Percentiles rank a stretch among this genome's conserved stretches.
Conservation (phyloP, 1,140 invertebrate genomes). For the Ceratosolen solmsi region DNA sequence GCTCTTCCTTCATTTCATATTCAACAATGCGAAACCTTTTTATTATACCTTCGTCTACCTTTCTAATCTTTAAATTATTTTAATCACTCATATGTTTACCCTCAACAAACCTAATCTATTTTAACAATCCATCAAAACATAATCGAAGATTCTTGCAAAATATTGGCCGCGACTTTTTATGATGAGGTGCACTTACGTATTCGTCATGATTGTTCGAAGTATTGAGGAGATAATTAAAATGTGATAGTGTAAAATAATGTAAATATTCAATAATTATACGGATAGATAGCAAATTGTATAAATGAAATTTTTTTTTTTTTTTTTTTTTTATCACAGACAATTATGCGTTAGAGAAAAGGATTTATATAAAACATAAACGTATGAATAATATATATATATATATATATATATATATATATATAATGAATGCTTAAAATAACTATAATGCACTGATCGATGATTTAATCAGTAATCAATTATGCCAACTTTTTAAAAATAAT, state of each 20-base stretch:
- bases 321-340: slow-evolving; percentile 8
- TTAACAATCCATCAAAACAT: slow-evolving; percentile 65
- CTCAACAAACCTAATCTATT: slow-evolving; percentile 68
- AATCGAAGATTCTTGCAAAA: slow-evolving; percentile 24
- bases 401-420: no score
- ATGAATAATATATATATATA: not conserved
- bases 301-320: slow-evolving; percentile 5
- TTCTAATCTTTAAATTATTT: slow-evolving; percentile 4
- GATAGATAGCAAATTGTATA: slow-evolving; percentile 36
- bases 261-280: slow-evolving; percentile 36
- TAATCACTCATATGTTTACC: slow-evolving; percentile 52
- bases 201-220: slow-evolving; percentile 45
- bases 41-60: not conserved
- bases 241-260: slow-evolving; percentile 13
- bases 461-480: not conserved
- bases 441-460: not conserved
- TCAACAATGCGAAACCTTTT: slow-evolving; percentile 18
- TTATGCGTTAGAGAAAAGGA: not conserved
- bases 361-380: not conserved
- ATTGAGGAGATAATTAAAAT: slow-evolving; percentile 21
- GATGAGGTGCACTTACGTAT: slow-evolving; percentile 43
- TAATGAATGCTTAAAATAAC: not conserved
- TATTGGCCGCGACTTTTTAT: slow-evolving; percentile 31
- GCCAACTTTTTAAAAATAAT: not conserved
- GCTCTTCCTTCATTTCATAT: slow-evolving; percentile 16